phyloP scores from a whole-genome alignment of 2,113 vertebrate genomes.

The Rhagologus leucostigma region DNA sequence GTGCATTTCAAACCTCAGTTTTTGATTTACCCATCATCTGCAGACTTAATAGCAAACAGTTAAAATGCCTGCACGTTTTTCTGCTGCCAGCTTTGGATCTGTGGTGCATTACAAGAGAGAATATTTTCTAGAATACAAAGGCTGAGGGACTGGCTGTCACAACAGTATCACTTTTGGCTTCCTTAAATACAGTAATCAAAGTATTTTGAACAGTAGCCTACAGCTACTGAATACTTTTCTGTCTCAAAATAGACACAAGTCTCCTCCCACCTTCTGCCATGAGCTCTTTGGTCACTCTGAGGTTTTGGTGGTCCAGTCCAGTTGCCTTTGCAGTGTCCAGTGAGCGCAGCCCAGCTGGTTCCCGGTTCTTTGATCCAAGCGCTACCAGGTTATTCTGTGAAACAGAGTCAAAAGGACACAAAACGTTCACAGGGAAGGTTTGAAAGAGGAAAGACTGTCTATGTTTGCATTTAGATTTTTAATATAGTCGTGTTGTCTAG shows the following conservation, averaged over 20 bases:
- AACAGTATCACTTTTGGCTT: constrained; percentile 13
- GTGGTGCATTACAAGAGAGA: not conserved
- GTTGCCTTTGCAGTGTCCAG: not conserved
- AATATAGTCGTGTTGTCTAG: constrained; percentile 5
- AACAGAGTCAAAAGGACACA: not conserved
- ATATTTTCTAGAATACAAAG: not conserved
- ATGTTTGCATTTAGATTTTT: constrained; percentile 50
- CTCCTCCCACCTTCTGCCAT: constrained; percentile 45
- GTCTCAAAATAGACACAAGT: constrained; percentile 39
- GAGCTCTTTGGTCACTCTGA: constrained; percentile 1
- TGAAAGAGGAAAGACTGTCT: not conserved
- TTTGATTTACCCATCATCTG: not conserved
- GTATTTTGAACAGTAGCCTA: not conserved
- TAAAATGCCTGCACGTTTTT: not conserved
- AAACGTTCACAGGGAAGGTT: not conserved
- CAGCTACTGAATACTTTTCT: constrained; percentile 23
- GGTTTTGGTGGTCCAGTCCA: not conserved
- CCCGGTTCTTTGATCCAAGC: not conserved
- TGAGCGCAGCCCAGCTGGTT: not conserved
- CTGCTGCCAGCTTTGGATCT: not conserved
- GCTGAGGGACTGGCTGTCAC: not conserved
- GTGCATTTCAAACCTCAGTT: not conserved
- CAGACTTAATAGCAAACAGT: not conserved
- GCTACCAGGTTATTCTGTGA: not conserved
- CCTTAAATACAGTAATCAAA: constrained; percentile 32